Conservation (phyloP, 2,797 vertebrate genomes). For the Salarias fasciatus region DNA sequence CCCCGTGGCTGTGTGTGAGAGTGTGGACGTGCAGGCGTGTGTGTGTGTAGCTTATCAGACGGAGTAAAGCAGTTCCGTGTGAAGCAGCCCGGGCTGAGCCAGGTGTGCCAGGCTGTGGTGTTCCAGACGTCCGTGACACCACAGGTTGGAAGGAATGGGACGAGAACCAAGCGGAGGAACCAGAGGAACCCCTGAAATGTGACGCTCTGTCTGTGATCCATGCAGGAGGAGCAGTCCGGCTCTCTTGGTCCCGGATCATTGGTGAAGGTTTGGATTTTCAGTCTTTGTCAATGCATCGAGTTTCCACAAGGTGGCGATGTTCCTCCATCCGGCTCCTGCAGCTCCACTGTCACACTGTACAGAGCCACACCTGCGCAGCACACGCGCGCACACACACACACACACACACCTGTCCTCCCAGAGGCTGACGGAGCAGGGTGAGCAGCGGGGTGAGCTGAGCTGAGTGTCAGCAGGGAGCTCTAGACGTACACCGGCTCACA, state of each 20-base stretch:
- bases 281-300: constrained; percentile 38
- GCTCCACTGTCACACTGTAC: constrained; percentile 33
- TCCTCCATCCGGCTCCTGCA: constrained; percentile 44
- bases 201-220: too few relatives aligned
- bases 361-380: constrained; percentile 30
- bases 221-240: too few relatives aligned
- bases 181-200: constrained; percentile 16
- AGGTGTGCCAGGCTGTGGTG: constrained; percentile 36
- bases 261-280: constrained; percentile 47
- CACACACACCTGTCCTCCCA: too few relatives aligned
- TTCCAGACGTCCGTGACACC: constrained; percentile 63
- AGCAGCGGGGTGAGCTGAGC: background rate
- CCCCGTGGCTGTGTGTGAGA: constrained; percentile 18
- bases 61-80: constrained; percentile 57
- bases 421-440: too few relatives aligned
- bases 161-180: constrained; percentile 40
- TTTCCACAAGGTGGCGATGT: constrained; percentile 62
- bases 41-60: constrained; percentile 77
- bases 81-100: constrained; percentile 61
- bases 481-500: constrained; percentile 98
- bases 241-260: constrained; percentile 76
- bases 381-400: too few relatives aligned
- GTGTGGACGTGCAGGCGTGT: constrained; percentile 38
- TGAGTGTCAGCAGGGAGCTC: constrained; percentile 31
- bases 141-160: constrained; percentile 71